phyloP scores from a whole-genome alignment of 2,888 invertebrate species.

The Tenthredo scrophulariae region DNA sequence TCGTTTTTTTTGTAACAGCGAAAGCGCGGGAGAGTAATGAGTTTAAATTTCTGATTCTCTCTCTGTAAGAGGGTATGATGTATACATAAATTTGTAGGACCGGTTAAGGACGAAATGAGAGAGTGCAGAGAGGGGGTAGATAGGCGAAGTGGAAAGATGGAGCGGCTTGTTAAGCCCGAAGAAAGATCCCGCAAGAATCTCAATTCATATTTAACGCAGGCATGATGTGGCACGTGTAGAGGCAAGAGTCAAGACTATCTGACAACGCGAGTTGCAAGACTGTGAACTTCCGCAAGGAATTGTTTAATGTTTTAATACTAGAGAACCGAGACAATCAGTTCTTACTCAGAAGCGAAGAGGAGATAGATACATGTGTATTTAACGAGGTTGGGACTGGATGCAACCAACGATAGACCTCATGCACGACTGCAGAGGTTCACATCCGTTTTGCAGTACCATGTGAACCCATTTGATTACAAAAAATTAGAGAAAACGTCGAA shows the following conservation, averaged over 20 bases:
- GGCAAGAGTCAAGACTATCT: neutral
- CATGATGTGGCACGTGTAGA: constrained; percentile 28
- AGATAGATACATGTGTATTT: neutral
- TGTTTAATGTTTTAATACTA: neutral
- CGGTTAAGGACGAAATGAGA: neutral
- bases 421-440: no score
- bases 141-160: neutral
- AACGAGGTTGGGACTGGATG: no score
- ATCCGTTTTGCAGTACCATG: no score
- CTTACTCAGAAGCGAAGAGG: neutral
- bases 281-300: constrained; percentile 4
- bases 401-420: no score
- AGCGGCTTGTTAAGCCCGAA: constrained; percentile 18
- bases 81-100: neutral
- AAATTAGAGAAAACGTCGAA: no score
- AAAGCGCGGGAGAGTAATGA: neutral
- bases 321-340: constrained; percentile 18
- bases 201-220: constrained; percentile 32
- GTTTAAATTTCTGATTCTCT: neutral
- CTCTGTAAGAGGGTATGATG: neutral
- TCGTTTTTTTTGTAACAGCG: neutral
- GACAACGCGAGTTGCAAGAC: constrained; percentile 20
- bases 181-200: constrained; percentile 26
- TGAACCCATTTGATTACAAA: no score
- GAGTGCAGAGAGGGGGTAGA: neutral